Evolutionary conservation across 2,113 vertebrate species (phyloP).

Genomic region (Chitala chitala): DNA sequence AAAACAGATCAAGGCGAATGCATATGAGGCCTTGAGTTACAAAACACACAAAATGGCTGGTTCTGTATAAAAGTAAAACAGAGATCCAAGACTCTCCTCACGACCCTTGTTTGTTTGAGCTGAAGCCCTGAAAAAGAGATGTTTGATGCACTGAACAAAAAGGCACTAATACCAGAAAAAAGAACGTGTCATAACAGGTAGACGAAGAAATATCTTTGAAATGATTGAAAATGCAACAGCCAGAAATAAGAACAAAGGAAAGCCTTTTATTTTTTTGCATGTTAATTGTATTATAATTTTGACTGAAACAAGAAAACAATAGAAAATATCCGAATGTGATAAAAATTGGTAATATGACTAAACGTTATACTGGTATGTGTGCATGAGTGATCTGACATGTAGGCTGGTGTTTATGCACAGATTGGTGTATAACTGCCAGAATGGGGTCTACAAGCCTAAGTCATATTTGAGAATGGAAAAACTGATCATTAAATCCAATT

Average conservation of each 20-base stretch:
- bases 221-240: background rate
- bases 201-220: too few relatives aligned
- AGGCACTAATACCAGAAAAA: background rate
- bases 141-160: background rate
- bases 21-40: background rate
- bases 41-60: background rate
- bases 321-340: too few relatives aligned
- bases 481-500: background rate
- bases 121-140: background rate
- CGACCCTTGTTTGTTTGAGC: background rate
- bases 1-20: background rate
- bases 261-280: too few relatives aligned
- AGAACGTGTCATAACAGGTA: background rate
- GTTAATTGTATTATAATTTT: too few relatives aligned
- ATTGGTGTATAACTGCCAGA: too few relatives aligned
- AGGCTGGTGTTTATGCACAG: too few relatives aligned
- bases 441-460: too few relatives aligned
- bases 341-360: too few relatives aligned
- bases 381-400: too few relatives aligned
- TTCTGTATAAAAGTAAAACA: background rate
- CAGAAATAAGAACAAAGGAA: too few relatives aligned
- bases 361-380: too few relatives aligned
- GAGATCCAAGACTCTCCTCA: background rate
- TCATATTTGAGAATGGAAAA: conserved; percentile 4
- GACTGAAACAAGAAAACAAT: too few relatives aligned